phyloP scores from a whole-genome alignment of 2,797 vertebrate species.

The Protonibea diacanthus region DNA sequence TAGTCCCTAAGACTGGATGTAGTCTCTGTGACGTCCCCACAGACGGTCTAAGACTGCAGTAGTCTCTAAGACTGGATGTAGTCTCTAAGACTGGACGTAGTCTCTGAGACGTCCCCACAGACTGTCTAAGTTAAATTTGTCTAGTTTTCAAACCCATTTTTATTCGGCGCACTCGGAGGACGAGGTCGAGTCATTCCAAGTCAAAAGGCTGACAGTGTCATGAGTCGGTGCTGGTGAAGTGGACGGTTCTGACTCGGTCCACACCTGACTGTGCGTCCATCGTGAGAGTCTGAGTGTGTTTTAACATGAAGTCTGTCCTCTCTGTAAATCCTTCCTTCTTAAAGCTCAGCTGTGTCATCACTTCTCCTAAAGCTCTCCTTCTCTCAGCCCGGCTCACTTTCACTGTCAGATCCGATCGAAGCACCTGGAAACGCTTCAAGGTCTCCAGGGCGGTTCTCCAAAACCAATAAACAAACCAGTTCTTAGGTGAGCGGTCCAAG shows the following conservation, averaged over 20 bases:
- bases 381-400: constrained; percentile 52
- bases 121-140: neutral
- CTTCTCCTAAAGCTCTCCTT: constrained; percentile 63
- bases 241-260: no score
- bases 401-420: constrained; percentile 61
- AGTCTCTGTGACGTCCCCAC: no score
- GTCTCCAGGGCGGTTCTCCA: constrained; percentile 72
- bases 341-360: constrained; percentile 70
- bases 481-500: constrained; percentile 66
- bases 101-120: no score
- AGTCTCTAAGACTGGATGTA: no score
- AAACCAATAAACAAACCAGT: constrained; percentile 73
- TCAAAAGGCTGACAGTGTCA: neutral
- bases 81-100: no score
- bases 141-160: neutral
- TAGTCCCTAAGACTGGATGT: no score
- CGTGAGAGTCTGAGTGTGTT: constrained; percentile 5
- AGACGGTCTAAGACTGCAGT: no score
- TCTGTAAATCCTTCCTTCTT: constrained; percentile 46
- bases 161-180: neutral
- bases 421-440: constrained; percentile 75
- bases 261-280: neutral
- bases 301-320: constrained; percentile 28
- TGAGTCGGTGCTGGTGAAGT: neutral
- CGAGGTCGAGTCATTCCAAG: neutral